These are phyloP conservation scores for Gymnarchus niloticus DNA, from an alignment of 2,113 vertebrate species.

Conservation along the genomic window DNA sequence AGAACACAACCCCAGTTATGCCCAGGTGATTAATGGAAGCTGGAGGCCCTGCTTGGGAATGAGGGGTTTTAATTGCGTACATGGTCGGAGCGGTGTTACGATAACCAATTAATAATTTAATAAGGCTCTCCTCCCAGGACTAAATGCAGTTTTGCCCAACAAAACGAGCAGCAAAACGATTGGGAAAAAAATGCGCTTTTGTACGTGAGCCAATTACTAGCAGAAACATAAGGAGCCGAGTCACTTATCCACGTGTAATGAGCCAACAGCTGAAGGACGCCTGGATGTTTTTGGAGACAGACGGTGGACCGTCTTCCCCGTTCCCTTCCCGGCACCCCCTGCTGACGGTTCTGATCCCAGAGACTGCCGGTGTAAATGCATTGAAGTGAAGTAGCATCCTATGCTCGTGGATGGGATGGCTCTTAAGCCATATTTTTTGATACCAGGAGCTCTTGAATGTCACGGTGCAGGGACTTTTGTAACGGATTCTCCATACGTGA, in stretches of 20 bases:
- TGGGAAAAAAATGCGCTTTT: neutral
- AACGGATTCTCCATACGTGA: neutral
- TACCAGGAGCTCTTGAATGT: neutral
- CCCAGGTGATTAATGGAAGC: neutral
- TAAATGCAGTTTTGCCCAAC: conserved; percentile 9
- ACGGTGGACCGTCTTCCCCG: neutral
- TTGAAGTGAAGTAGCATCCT: too few species aligned
- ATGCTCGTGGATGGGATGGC: neutral
- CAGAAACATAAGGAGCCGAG: too few species aligned
- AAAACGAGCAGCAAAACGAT: neutral
- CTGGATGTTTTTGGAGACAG: neutral
- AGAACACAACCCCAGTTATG: neutral
- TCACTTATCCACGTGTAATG: neutral
- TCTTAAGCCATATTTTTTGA: neutral
- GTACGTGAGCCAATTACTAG: neutral
- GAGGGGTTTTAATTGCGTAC: conserved; percentile 22
- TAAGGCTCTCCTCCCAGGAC: conserved; percentile 15
- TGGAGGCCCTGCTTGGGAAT: conserved; percentile 10
- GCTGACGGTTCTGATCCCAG: neutral
- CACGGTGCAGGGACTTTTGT: neutral
- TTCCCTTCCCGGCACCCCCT: neutral
- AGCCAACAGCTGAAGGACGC: neutral
- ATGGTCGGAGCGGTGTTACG: conserved; percentile 20
- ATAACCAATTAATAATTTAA: conserved; percentile 27
- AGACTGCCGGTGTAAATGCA: neutral